Conservation (phyloP, 1,140 invertebrate species). For the Andrena cerasifolii region DNA sequence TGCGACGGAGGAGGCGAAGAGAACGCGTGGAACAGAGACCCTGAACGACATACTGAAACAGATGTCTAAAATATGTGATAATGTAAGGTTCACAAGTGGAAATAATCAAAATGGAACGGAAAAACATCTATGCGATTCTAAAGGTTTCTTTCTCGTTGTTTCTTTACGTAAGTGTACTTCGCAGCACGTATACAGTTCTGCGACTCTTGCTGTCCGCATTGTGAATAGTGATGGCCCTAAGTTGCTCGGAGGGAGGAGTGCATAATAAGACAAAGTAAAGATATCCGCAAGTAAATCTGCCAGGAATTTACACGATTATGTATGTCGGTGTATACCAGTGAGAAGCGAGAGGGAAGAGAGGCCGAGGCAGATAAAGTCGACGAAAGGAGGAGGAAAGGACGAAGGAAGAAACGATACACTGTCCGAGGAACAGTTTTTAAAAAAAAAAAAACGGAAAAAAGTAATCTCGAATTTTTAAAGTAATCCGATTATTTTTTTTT, state of each 20-base stretch:
- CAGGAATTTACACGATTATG: constrained; percentile 61
- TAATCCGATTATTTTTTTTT: no score
- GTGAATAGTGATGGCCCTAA: constrained; percentile 75
- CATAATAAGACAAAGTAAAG: constrained; percentile 72
- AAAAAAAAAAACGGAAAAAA: constrained; percentile 39
- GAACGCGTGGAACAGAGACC: constrained; percentile 19
- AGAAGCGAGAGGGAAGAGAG: constrained; percentile 40
- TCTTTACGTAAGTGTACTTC: constrained; percentile 53
- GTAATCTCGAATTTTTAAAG: constrained; percentile 70
- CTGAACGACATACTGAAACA: constrained; percentile 45
- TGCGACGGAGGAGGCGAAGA: neutral
- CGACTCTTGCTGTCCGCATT: constrained; percentile 50
- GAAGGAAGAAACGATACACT: constrained; percentile 56
- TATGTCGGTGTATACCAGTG: constrained; percentile 72
- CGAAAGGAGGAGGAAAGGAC: constrained; percentile 20
- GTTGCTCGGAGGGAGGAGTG: constrained; percentile 73
- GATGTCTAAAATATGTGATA: constrained; percentile 71
- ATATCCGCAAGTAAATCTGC: constrained; percentile 47
- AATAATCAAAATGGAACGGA: constrained; percentile 65
- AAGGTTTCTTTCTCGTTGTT: constrained; percentile 42
- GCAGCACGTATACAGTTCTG: constrained; percentile 50
- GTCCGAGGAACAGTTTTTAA: constrained; percentile 70
- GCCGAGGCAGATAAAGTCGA: constrained; percentile 24
- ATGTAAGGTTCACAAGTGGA: constrained; percentile 62
- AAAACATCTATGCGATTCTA: constrained; percentile 50